Base-by-base conservation (phyloP, 2,113 vertebrate species). In the Seriola quinqueradiata region DNA sequence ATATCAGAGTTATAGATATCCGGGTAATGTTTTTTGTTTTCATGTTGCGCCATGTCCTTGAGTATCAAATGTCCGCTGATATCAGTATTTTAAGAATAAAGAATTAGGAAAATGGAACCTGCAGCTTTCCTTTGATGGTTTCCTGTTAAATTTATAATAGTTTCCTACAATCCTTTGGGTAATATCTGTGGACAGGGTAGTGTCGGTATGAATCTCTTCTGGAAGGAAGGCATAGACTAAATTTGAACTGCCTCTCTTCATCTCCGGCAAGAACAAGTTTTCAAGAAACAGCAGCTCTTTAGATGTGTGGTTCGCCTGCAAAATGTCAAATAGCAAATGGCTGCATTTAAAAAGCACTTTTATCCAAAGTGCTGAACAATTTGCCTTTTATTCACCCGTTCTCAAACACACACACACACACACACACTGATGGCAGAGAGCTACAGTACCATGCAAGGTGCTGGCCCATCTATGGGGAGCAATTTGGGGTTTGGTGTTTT, bases 271-370 rank as follows among this genome's bases (percentile, higher is more conserved):
- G 52, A 13, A 44, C 52, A 12, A n/a, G 19, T 38, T 59, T 44
- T 71, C 12, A 17, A 58, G 38, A 25, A 81, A 40, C 40, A 40
- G 40, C 57, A 14, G 54, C 32, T 40, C 4, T 32, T 61, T 28
- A 23, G 58, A 61, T 3, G 32, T 46, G 57, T 25, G 64, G 12
- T 23, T n/a, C 8, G 3, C 21, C 42, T 25, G 25, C 19, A n/a
- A 63, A 70, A 70, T 69, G 72, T 46, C 54, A 54, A 63, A 67
- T 12, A 17, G 12, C 21, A 74, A 61, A 60, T 72, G 21, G 42
- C 25, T 36, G 34, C 21, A 38, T 42, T 64, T 57, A 36, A 25
- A 5, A 8, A 59, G 40, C 42, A 42, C 17, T 54, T 60, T 52
- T 5, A 73, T 50, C 32, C 5, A 46, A 34, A 46, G 36, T 25